Base-by-base conservation (phyloP, 2,113 vertebrate species). In the Ramphastos sulfuratus region DNA sequence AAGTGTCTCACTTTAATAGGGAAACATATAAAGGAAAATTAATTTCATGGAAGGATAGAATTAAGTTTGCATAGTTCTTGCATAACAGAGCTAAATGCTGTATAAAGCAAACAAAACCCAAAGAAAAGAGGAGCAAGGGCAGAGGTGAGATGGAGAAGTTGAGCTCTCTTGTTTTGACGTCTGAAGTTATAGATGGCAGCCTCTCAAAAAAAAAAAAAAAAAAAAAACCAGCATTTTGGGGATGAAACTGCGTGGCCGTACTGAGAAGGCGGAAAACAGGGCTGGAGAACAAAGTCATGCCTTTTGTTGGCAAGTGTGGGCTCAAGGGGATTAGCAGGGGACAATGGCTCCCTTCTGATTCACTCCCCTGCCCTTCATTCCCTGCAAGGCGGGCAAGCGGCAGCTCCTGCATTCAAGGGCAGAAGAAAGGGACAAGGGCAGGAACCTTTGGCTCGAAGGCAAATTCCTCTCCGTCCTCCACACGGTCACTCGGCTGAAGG, bases 111-210 rank as follows among this genome's bases (percentile, higher is more conserved):
- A 82, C 46, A 85, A 79, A 94, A 71, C 10, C 8, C 35, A 30
- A 24, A 31, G 78, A 33, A 15, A 25, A 71, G 37, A 81, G 61
- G 48, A 42, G 39, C 0, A 0, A 8, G 9, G 31, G 10, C 37
- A 12, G 24, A 42, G 63, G 31, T 0, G 0, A n/a, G 39, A 17
- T 25, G 52, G 25, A 55, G 64, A 46, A 28, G 15, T 28, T 81
- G 78, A 55, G 15, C 11, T 3, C 1, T 13, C n/a, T 42, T 35
- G 0, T 13, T 71, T 44, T 21, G 8, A 61, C 3, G 1, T 11
- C 66, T 79, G 48, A 50, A 87, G 31, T 70, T 73, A 21, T 0
- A 76, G 50, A 64, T 73, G 81, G 37, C 67, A 85, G 52, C 39
- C 24, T 69, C 71, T 35, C 4, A 3, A 60, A 66, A 52, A 46